Percentiles rank a stretch among this genome's conserved stretches.
Evolutionary conservation across 2,888 invertebrate genomes (phyloP).

Genomic region (Chrysolina haemoptera): DNA sequence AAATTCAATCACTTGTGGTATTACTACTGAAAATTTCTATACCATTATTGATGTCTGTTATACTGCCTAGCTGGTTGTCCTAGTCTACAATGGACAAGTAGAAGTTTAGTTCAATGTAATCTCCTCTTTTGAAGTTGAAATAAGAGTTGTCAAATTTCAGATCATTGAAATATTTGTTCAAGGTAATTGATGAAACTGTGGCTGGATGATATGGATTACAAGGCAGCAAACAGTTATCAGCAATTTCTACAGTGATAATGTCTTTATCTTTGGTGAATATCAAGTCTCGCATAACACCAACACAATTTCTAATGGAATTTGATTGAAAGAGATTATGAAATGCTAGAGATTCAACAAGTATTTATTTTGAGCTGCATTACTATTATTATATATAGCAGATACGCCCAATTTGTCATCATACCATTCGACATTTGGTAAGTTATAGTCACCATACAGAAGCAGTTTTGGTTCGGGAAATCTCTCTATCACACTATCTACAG

Average conservation of each 20-base stretch:
- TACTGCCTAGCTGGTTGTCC: no score
- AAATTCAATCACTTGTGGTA: no score
- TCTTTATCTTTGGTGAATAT: slow-evolving; percentile 1
- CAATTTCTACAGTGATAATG: slow-evolving; percentile 12
- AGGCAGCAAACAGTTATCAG: slow-evolving; percentile 14
- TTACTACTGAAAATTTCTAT: no score
- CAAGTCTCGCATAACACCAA: slow-evolving; percentile 12
- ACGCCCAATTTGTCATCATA: no score
- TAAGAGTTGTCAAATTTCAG: slow-evolving; percentile 6
- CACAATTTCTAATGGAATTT: neutral
- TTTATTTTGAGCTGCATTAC: no score
- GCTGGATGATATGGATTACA: slow-evolving; percentile 11
- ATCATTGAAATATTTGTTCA: slow-evolving; percentile 7
- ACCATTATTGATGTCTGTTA: no score
- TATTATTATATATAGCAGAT: no score
- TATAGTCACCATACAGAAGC: slow-evolving; percentile 9
- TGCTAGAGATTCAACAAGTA: neutral
- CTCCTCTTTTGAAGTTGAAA: neutral
- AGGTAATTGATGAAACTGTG: slow-evolving; percentile 2
- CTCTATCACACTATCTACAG: slow-evolving; percentile 6
- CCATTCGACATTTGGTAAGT: no score
- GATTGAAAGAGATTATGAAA: neutral
- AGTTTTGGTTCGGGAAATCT: neutral
- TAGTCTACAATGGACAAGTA: no score
- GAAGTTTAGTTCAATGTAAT: no score